Evolutionary conservation across 2,797 vertebrate genomes (phyloP).

Genomic region (Manis pentadactyla): DNA sequence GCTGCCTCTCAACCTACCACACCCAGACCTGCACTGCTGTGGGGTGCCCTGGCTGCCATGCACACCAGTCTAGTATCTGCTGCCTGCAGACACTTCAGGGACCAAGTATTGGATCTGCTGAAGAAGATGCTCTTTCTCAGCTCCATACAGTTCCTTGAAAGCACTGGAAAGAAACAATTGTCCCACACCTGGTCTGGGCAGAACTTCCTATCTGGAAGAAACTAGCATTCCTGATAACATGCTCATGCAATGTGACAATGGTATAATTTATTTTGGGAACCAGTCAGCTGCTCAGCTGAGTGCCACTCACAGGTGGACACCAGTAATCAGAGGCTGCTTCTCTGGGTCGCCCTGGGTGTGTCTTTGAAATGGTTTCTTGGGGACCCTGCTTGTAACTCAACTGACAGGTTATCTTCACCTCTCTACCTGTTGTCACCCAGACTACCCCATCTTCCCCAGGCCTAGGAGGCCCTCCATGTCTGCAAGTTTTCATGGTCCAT

Average conservation of each 20-base stretch:
- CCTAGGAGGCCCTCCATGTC: not conserved
- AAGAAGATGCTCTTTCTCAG: not conserved
- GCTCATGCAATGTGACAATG: too few species aligned
- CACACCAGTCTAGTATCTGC: not conserved
- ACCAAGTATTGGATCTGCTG: not conserved
- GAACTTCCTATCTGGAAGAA: not conserved
- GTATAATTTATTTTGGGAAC: not conserved
- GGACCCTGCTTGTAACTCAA: not conserved
- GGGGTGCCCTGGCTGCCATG: not conserved
- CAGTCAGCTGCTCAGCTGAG: not conserved
- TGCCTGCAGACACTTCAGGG: not conserved
- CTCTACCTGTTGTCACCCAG: not conserved
- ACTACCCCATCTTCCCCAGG: not conserved
- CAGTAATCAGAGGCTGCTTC: not conserved
- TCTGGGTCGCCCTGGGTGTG: not conserved
- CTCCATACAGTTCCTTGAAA: not conserved
- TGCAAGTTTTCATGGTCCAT: too few species aligned
- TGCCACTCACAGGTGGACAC: not conserved
- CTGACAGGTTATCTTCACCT: not conserved
- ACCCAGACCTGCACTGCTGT: too few species aligned
- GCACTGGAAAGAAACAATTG: not conserved
- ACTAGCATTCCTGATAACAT: not conserved
- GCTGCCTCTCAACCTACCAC: not conserved
- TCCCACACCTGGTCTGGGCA: not conserved
- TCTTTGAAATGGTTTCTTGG: not conserved